Evolutionary conservation across 2,797 vertebrate species (phyloP).

Genomic region (Petrocephalus sullivani): DNA sequence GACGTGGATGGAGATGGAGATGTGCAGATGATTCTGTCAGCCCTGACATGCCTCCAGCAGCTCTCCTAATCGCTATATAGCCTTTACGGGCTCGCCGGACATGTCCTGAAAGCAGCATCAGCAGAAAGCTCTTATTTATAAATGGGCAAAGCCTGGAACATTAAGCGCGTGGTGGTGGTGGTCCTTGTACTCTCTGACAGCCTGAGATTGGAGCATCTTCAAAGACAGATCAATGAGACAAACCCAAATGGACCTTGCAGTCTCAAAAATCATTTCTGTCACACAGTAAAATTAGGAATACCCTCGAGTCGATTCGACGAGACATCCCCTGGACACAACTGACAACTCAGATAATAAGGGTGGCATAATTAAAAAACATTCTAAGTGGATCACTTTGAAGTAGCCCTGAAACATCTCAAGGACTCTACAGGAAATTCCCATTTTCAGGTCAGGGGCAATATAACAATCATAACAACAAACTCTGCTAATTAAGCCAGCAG

Average conservation of each 20-base stretch:
- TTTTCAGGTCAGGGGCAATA: not conserved
- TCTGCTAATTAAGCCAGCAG: not conserved
- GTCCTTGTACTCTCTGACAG: not conserved
- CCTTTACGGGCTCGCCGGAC: not conserved
- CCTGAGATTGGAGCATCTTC: not conserved
- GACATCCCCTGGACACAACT: not conserved
- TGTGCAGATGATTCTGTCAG: not conserved
- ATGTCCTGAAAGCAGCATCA: not conserved
- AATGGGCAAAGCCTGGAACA: not conserved
- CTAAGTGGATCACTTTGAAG: not conserved
- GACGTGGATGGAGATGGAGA: not conserved
- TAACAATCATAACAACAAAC: not conserved
- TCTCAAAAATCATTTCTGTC: not conserved
- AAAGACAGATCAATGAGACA: not conserved
- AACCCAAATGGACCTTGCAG: not conserved
- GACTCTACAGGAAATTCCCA: not conserved
- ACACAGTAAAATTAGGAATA: not conserved
- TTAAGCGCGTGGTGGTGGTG: not conserved
- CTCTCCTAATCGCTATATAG: constrained; percentile 1
- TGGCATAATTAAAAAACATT: not conserved
- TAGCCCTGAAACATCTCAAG: not conserved
- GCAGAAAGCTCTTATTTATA: not conserved
- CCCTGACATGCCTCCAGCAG: not conserved
- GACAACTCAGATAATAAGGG: not conserved
- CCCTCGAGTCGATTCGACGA: not conserved